Percentiles rank a stretch among this genome's conserved stretches.
Conservation (phyloP, 2,797 vertebrate genomes). For the Momotus momota region DNA sequence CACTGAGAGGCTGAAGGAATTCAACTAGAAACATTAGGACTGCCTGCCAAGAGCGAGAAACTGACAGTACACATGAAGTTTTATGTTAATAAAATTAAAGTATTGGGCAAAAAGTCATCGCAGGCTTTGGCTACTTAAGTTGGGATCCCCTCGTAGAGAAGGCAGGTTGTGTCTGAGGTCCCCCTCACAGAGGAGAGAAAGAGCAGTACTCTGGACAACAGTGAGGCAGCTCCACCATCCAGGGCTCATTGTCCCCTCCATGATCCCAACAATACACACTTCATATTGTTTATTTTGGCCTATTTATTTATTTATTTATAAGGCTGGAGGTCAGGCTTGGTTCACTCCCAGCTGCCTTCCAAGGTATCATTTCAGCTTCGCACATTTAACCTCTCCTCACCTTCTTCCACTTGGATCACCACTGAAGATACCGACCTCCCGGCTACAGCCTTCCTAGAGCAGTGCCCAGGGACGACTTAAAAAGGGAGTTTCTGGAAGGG, state of each 20-base stretch:
- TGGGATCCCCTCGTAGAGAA: neutral
- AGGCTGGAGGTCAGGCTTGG: neutral
- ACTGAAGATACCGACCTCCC: neutral
- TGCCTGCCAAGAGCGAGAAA: neutral
- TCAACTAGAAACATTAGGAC: accelerated
- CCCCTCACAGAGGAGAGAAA: neutral
- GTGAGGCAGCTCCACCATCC: neutral
- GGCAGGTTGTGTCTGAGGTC: neutral
- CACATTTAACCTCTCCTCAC: neutral
- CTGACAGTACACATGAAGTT: neutral
- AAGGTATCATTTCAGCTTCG: neutral
- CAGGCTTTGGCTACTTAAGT: accelerated
- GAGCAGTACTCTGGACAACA: neutral
- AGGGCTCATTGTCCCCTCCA: accelerated
- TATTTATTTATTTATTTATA: too few relatives aligned
- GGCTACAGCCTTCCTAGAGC: too few relatives aligned
- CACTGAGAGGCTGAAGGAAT: neutral
- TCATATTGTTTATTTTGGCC: neutral
- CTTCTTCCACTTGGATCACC: neutral
- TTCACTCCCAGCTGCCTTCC: neutral
- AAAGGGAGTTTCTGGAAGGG: neutral
- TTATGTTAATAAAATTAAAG: neutral
- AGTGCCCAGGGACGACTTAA: neutral
- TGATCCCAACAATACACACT: neutral
- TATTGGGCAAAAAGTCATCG: neutral